Percentiles rank a stretch among this genome's conserved stretches.
phyloP scores from a whole-genome alignment of 2,797 vertebrate species.

The Microchirus variegatus region DNA sequence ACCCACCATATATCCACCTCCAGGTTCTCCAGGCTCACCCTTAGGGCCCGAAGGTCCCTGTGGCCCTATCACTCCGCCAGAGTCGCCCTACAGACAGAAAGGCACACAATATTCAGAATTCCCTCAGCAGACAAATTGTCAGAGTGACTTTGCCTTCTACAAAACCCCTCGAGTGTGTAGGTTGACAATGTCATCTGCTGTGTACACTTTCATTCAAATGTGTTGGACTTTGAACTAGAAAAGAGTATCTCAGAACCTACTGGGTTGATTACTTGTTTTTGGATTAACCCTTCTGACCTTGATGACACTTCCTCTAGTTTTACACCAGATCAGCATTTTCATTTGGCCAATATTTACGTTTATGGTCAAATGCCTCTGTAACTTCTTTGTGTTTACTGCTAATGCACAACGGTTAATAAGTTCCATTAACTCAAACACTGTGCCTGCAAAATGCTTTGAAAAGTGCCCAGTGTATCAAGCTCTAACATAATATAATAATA shows the following conservation, averaged over 20 bases:
- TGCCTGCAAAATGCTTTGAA: too few species aligned
- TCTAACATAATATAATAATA: too few species aligned
- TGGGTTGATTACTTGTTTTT: background rate
- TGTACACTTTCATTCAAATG: too few species aligned
- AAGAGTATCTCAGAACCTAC: background rate
- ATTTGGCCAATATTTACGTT: background rate
- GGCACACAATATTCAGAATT: constrained; percentile 26
- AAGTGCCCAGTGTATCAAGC: too few species aligned
- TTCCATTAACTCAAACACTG: background rate
- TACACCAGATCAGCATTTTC: background rate
- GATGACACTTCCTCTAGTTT: background rate
- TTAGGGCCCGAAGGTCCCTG: constrained; percentile 89
- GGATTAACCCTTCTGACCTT: background rate
- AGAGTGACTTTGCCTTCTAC: constrained; percentile 1
- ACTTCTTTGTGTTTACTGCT: too few species aligned
- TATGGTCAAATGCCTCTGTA: background rate
- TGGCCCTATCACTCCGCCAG: constrained; percentile 83
- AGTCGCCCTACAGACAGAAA: constrained; percentile 84
- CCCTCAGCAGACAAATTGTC: constrained; percentile 9
- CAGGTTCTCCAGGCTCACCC: constrained; percentile 89
- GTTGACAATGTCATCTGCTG: background rate
- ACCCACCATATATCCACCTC: constrained; percentile 85
- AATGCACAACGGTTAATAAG: too few species aligned
- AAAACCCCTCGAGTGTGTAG: background rate
- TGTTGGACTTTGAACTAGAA: too few species aligned